Conservation (phyloP, 2,888 invertebrate species). For the Bembecia ichneumoniformis region DNA sequence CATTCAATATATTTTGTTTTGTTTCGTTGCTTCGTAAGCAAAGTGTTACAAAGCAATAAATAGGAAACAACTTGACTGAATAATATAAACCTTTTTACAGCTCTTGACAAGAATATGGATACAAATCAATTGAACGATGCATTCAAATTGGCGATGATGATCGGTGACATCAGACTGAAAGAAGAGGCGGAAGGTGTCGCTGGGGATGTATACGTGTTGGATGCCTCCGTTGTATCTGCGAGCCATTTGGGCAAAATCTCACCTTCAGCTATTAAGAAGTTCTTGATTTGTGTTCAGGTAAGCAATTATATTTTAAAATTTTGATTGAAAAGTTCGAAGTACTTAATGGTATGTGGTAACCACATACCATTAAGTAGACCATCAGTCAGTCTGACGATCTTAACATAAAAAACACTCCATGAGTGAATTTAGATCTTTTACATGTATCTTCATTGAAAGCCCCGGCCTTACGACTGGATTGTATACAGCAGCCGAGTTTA, state of each 20-base stretch:
- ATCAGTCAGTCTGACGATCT: too few relatives aligned
- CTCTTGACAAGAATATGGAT: constrained; percentile 72
- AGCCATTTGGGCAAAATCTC: constrained; percentile 85
- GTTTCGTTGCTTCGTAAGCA: too few relatives aligned
- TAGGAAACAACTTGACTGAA: too few relatives aligned
- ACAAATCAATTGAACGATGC: constrained; percentile 77
- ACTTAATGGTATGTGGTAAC: too few relatives aligned
- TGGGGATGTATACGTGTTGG: constrained; percentile 85
- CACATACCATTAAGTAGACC: neutral
- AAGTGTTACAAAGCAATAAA: too few relatives aligned
- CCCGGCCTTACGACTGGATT: too few relatives aligned
- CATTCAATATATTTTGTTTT: too few relatives aligned
- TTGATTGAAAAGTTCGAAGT: too few relatives aligned
- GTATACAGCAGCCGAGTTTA: too few relatives aligned
- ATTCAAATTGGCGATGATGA: constrained; percentile 86
- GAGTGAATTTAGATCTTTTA: too few relatives aligned
- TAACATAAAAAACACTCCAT: too few relatives aligned
- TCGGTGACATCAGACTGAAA: constrained; percentile 83
- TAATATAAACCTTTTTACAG: constrained; percentile 21
- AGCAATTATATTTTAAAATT: constrained; percentile 6
- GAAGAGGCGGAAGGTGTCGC: constrained; percentile 86
- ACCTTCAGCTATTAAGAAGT: constrained; percentile 82
- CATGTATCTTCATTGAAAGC: too few relatives aligned
- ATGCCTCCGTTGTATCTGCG: constrained; percentile 81
- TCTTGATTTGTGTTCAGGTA: constrained; percentile 83